Conservation (phyloP, 2,888 invertebrate genomes). For the Pseudolycoriella hygida region DNA sequence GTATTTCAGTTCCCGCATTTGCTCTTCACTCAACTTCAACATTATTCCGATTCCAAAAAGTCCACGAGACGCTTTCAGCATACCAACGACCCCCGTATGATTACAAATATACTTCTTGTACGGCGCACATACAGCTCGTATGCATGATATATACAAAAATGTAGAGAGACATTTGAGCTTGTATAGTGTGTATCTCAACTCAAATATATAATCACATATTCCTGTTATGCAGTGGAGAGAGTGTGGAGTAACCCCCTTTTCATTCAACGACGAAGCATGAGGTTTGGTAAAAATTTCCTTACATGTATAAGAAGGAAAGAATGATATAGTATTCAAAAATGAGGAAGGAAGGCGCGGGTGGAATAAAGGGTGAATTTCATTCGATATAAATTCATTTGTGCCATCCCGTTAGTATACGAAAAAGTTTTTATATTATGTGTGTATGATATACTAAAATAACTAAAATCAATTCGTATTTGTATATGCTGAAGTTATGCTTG, state of each 20-base stretch:
- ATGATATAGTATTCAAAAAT: constrained; percentile 1
- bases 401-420: too few species aligned
- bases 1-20: too few species aligned
- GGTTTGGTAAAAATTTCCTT: background rate
- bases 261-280: background rate
- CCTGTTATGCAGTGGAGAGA: too few species aligned
- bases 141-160: too few species aligned
- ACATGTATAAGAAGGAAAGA: constrained; percentile 2
- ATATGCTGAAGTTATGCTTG: background rate
- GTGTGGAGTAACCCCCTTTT: background rate
- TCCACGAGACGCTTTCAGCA: constrained; percentile 4
- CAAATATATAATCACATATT: too few species aligned
- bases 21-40: background rate
- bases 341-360: background rate
- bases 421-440: too few species aligned
- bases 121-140: too few species aligned
- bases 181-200: background rate
- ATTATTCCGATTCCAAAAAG: constrained; percentile 2
- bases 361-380: background rate
- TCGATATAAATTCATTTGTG: background rate
- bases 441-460: too few species aligned
- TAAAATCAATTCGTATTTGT: background rate
- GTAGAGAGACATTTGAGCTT: background rate
- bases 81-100: constrained; percentile 3
- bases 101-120: background rate